A percentile compares a stretch with the other conserved stretches of the same genome.
Evolutionary conservation across 2,797 vertebrate genomes (phyloP).

Genomic region (Sebastes goodei): DNA sequence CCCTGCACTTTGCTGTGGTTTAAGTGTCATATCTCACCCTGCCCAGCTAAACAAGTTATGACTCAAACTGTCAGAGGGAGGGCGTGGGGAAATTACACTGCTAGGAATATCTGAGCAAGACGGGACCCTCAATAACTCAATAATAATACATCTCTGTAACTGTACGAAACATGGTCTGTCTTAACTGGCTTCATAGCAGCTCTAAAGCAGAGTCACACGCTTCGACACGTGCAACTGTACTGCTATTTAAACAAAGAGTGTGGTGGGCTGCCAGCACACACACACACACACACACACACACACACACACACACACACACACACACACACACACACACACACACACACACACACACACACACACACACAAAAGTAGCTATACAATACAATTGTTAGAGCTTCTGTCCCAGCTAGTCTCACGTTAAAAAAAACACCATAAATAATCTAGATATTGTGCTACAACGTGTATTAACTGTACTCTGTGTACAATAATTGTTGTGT

Average conservation of each 20-base stretch:
- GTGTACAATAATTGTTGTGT: not conserved
- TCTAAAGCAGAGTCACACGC: conserved; percentile 77
- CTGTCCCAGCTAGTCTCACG: not conserved
- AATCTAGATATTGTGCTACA: not conserved
- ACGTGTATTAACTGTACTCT: not conserved
- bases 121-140: not conserved
- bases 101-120: not conserved
- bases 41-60: conserved; percentile 31
- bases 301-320: not conserved
- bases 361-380: not conserved
- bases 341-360: not conserved
- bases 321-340: not conserved
- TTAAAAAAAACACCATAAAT: not conserved
- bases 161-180: conserved; percentile 25
- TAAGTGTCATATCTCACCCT: conserved; percentile 1
- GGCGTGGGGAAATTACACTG: not conserved
- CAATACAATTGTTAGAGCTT: not conserved
- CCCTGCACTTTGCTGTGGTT: not conserved
- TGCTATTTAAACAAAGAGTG: conserved; percentile 83
- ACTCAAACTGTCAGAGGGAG: conserved; percentile 35
- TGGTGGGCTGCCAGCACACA: conserved; percentile 47
- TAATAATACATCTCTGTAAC: not conserved
- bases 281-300: not conserved
- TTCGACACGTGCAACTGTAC: conserved; percentile 81
- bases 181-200: conserved; percentile 26